Base-by-base conservation (phyloP, 2,113 vertebrate genomes). In the Marmota monax region DNA sequence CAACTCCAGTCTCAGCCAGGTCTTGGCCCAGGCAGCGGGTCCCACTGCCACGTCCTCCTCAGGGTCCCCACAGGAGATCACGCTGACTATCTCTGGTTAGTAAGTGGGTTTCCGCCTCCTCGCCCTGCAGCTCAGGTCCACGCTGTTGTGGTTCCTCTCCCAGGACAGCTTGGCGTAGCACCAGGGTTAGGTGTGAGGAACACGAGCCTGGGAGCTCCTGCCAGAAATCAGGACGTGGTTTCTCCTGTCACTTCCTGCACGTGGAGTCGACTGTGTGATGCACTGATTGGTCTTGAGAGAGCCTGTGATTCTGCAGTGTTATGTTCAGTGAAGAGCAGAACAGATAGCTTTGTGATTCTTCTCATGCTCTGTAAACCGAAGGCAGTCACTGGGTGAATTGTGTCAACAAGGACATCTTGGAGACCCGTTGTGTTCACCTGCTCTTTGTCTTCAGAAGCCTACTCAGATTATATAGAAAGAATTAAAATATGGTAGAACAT, bases 21-120 rank as follows among this genome's bases (percentile, higher is more conserved):
- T 99, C 58, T 97, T 99, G 37, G 99, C 99, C 48, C 99, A 99
- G 96, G 99, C 99, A 25, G 98, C 98, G 0, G 98, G 98, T 61
- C 98, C 99, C 8, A 92, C 99, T 3, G 96, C 98, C 23, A 94
- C 98, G 0, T 94, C 98, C 0, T 97, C 98, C n/a, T 98, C 99
- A 10, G 99, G 98, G 95, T 98, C 99, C 61, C 99, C 99, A 27
- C 99, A 99, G 98, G 99, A 99, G 98, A 99, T 99, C 97, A 99
- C 99, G 0, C 99, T 99, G 88, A 99, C 99, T 13, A 99, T 99
- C 99, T 99, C 99, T 97, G 99, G 99, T 99, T 92, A 98, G 99
- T 98, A 85, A 20, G 29, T 42, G n/a, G 2, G 17, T 63, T 32
- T 39, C 13, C 3, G 10, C 11, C 3, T 22, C 48, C 17, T n/a